Conservation (phyloP, 2,113 vertebrate genomes). For the Litocranius walleri region DNA sequence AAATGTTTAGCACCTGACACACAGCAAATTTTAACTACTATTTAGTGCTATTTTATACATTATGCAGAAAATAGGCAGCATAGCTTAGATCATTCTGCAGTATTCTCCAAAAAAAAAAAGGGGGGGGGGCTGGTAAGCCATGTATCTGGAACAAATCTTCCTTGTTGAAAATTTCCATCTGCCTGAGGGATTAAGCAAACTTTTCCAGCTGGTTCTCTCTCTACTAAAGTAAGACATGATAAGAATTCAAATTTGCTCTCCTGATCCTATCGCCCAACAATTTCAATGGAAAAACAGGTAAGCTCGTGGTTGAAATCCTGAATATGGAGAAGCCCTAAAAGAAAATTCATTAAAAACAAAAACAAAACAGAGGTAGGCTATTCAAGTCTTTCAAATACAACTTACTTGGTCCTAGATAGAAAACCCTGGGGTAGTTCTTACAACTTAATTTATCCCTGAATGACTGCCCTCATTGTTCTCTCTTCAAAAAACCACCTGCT, state of each 20-base stretch:
- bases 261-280: background rate
- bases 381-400: background rate
- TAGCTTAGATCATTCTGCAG: background rate
- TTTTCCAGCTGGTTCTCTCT: background rate
- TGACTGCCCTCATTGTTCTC: background rate
- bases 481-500: background rate
- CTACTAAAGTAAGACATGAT: background rate
- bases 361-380: background rate
- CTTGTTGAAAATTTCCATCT: background rate
- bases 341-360: background rate
- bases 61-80: background rate
- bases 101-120: constrained; percentile 26
- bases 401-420: background rate
- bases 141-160: background rate
- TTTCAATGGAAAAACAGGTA: background rate
- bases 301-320: background rate
- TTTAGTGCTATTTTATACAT: background rate
- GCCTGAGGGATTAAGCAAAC: background rate
- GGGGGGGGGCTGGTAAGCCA: background rate
- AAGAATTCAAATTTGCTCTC: background rate
- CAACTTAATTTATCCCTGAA: background rate
- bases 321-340: background rate
- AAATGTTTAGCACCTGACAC: background rate
- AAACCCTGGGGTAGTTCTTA: background rate
- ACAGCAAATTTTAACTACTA: background rate